Evolutionary conservation across 1,140 invertebrate species (phyloP).

Genomic region (Drosophila rhopaloa): DNA sequence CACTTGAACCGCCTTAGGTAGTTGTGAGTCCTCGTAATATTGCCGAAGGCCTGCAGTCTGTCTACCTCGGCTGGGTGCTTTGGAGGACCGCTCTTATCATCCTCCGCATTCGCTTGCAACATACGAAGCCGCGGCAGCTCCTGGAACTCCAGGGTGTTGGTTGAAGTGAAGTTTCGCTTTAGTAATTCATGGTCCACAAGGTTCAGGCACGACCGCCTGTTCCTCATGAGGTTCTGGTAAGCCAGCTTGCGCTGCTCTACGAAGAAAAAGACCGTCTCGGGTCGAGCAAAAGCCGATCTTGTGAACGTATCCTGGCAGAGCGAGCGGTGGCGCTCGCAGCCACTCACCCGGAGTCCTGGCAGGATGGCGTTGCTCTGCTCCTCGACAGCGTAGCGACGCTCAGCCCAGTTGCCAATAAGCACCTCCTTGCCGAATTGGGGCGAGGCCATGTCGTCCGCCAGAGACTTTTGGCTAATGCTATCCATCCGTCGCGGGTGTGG

Average conservation of each 20-base stretch:
- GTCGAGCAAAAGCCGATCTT: not conserved
- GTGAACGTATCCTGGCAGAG: constrained; percentile 49
- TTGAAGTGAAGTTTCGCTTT: constrained; percentile 53
- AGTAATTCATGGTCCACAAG: constrained; percentile 29
- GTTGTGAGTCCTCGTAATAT: constrained; percentile 44
- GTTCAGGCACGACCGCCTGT: constrained; percentile 16
- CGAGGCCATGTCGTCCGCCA: constrained; percentile 24
- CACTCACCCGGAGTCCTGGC: constrained; percentile 33
- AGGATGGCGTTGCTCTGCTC: constrained; percentile 58
- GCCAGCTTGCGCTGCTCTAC: constrained; percentile 26
- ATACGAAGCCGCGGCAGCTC: constrained; percentile 29
- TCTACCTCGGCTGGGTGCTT: constrained; percentile 16
- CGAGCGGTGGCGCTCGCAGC: constrained; percentile 50
- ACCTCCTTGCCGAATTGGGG: constrained; percentile 44
- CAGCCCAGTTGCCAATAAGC: constrained; percentile 63
- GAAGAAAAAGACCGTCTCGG: not conserved
- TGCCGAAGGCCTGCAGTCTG: constrained; percentile 47
- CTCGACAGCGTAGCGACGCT: constrained; percentile 46
- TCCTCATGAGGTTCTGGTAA: constrained; percentile 30
- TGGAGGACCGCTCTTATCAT: constrained; percentile 4
- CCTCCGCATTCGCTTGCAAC: not conserved
- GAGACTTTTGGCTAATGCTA: constrained; percentile 7
- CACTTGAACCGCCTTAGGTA: constrained; percentile 2
- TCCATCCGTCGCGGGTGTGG: not conserved
- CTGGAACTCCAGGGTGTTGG: constrained; percentile 51